Evolutionary conservation across 35 echinoderm and acorn worm genomes (phyloP).

Genomic region (Acanthaster planci): DNA sequence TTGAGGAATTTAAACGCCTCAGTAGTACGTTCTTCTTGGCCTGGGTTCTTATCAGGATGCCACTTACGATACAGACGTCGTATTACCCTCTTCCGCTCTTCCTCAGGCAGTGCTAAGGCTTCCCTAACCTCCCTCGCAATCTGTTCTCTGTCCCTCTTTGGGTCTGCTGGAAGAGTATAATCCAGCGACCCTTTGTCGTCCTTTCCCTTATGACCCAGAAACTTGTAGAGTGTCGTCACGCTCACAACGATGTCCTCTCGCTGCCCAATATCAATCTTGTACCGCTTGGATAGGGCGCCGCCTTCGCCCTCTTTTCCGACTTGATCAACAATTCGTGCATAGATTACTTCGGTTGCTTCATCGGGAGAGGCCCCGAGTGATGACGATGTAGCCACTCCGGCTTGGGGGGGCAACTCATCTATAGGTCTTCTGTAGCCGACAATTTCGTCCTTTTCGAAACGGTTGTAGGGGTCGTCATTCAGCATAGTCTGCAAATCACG

Average conservation of each 20-base stretch:
- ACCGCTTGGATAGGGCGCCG: background rate
- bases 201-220: constrained; percentile 18
- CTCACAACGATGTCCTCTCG: background rate
- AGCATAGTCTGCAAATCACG: constrained; percentile 27
- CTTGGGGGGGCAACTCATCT: background rate
- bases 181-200: background rate
- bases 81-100: background rate
- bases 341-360: background rate
- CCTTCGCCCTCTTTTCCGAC: background rate
- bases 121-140: constrained; percentile 23
- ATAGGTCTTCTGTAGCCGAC: constrained; percentile 5
- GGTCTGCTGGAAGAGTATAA: background rate
- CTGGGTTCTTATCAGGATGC: constrained; percentile 47
- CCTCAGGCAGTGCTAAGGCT: constrained; percentile 5
- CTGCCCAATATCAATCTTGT: constrained; percentile 20
- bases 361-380: background rate
- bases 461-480: constrained; percentile 22
- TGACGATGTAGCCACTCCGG: background rate
- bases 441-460: constrained; percentile 12
- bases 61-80: constrained; percentile 23
- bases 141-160: background rate
- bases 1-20: constrained; percentile 23
- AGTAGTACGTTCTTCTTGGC: background rate
- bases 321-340: background rate
- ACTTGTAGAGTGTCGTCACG: constrained; percentile 11